Base-by-base conservation (phyloP, 1,140 invertebrate genomes). In the Drosophila bifasciata region DNA sequence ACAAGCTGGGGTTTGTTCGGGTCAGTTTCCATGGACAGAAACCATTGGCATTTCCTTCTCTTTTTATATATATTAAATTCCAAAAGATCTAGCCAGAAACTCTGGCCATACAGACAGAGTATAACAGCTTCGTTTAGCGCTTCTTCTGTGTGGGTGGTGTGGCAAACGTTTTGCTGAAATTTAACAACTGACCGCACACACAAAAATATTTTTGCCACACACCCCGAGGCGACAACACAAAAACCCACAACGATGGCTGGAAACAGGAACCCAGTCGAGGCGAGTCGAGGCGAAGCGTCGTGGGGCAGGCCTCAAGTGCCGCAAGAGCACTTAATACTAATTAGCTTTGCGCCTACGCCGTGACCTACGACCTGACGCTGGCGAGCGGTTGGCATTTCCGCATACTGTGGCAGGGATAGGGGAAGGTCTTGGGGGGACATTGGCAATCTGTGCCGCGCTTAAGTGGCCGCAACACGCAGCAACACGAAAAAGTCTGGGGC, bases 261-360 rank as follows among this genome's bases (percentile, higher is more conserved):
- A 64, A 64, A 46, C 49, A 56, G 23, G 36, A 64, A 50, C 23
- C 50, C 13, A 62, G 53, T 49, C 8, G 51, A 16, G 39, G 45
- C 49, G 50, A 58, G 53, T 49, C 8, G 51, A 16, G 39, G 45
- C 49, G 50, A 58, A n/a, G n/a, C n/a, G n/a, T n/a, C n/a, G n/a
- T n/a, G n/a, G n/a, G 61, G 75, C 55, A 41, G 81, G 83, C 70
- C 76, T 88, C 64, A 83, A 86, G 81, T 86, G 81, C 73, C 78
- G 63, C 78, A 68, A 79, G 83, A 88, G 83, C 83, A 86, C 83
- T 86, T 86, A 88, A 86, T 86, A 88, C 83, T 86, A 86, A 86
- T 86, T 86, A 88, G 83, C 83, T 86, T 88, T 86, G 83, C 83
- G 83, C 83, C 83, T 86, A 86, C 70, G 70, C 58, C 75, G 74